Conservation (phyloP, 2,797 vertebrate genomes). For the Danio choprae region DNA sequence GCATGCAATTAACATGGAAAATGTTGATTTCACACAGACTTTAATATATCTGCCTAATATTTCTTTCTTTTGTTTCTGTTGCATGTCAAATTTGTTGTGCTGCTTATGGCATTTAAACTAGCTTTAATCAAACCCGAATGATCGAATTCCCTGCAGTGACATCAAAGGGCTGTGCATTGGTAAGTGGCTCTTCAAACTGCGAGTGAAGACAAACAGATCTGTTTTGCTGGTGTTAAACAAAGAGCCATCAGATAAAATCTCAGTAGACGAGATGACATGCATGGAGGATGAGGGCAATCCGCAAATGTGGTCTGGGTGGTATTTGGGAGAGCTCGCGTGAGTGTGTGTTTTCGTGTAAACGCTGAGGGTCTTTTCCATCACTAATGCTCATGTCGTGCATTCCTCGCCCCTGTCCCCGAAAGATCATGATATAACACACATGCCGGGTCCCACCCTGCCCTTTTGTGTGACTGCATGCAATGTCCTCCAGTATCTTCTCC, state of each 20-base stretch:
- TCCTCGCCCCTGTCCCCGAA: background rate
- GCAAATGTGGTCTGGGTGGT: constrained; percentile 12
- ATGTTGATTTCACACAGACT: too few relatives aligned
- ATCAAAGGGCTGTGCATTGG: constrained; percentile 39
- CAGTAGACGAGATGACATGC: constrained; percentile 39
- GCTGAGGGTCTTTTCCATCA: constrained; percentile 12
- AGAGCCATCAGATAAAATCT: constrained; percentile 50
- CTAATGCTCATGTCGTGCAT: constrained; percentile 21
- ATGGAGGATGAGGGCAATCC: constrained; percentile 49
- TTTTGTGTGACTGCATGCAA: constrained; percentile 43
- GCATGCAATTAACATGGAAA: too few relatives aligned
- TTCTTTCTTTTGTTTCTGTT: background rate
- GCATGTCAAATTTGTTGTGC: background rate
- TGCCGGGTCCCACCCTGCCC: constrained; percentile 2
- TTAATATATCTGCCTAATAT: background rate
- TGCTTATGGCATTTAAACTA: background rate
- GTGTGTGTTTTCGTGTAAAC: constrained; percentile 10
- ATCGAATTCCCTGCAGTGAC: constrained; percentile 40
- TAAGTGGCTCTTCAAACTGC: constrained; percentile 27
- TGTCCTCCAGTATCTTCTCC: constrained; percentile 28
- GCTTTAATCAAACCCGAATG: constrained; percentile 1
- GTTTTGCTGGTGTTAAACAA: constrained; percentile 56
- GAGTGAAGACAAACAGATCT: constrained; percentile 47
- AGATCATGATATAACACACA: constrained; percentile 35
- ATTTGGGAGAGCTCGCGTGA: constrained; percentile 3